A percentile compares a stretch with the other conserved stretches of the same genome.
phyloP scores from a whole-genome alignment of 1,140 invertebrate genomes.

The Leptinotarsa texana region DNA sequence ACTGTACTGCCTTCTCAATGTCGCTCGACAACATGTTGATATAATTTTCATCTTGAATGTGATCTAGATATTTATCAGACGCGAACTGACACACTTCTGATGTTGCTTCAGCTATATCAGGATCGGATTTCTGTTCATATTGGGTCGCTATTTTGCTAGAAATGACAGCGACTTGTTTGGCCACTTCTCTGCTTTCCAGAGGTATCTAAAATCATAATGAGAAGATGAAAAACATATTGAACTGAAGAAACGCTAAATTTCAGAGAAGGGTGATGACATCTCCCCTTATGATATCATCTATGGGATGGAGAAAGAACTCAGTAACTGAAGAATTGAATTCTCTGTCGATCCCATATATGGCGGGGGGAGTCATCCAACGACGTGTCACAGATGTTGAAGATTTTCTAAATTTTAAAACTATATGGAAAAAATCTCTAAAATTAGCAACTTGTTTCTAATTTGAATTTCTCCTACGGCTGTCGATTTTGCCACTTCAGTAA shows the following conservation, averaged over 20 bases:
- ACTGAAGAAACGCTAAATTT: neutral
- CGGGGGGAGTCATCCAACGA: no score
- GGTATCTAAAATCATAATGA: slow-evolving; percentile 2
- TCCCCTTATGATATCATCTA: no score
- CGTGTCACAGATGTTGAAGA: no score
- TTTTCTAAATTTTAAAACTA: no score
- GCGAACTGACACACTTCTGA: neutral
- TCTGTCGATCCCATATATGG: no score
- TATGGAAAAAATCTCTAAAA: no score
- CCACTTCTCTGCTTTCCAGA: neutral
- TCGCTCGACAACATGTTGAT: neutral
- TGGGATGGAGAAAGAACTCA: no score
- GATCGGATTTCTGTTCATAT: neutral
- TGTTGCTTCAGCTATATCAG: neutral
- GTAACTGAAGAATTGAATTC: no score
- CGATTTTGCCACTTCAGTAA: no score
- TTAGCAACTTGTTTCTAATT: no score
- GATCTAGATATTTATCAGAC: neutral
- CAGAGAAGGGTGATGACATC: neutral
- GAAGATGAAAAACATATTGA: no score
- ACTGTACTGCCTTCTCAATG: neutral
- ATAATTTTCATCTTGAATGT: neutral
- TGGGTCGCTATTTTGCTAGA: neutral
- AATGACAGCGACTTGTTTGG: neutral
- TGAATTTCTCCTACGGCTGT: no score